A percentile compares a stretch with the other conserved stretches of the same genome.
phyloP scores from a whole-genome alignment of 1,140 invertebrate genomes.

The Protaetia brevitarsis region DNA sequence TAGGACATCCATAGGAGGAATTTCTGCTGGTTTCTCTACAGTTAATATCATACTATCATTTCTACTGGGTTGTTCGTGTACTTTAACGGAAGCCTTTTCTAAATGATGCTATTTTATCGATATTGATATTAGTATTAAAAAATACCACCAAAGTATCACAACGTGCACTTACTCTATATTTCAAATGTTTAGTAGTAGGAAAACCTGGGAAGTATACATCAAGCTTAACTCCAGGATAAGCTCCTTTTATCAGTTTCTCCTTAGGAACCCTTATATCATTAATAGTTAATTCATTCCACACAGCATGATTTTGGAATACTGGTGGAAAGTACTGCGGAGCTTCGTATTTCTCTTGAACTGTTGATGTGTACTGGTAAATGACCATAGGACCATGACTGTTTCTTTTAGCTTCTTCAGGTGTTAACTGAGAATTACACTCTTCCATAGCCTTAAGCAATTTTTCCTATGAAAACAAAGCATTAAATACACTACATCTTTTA shows the following conservation, averaged over 20 bases:
- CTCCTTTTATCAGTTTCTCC: slow-evolving; percentile 66
- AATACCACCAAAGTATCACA: too few relatives aligned
- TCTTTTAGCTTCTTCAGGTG: slow-evolving; percentile 66
- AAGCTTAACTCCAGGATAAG: slow-evolving; percentile 65
- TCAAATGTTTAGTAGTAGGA: slow-evolving; percentile 81
- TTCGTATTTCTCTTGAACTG: slow-evolving; percentile 54
- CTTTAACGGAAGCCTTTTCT: slow-evolving; percentile 71
- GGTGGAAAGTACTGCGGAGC: slow-evolving; percentile 67
- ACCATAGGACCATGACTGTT: slow-evolving; percentile 86
- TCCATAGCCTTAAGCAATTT: slow-evolving; percentile 75
- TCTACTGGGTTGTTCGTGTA: slow-evolving; percentile 80
- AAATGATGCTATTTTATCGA: slow-evolving; percentile 42
- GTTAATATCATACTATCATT: slow-evolving; percentile 80
- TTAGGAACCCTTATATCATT: slow-evolving; percentile 60
- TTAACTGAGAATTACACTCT: slow-evolving; percentile 64
- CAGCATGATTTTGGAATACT: slow-evolving; percentile 59
- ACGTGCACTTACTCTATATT: slow-evolving; percentile 62
- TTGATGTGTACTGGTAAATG: slow-evolving; percentile 66
- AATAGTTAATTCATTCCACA: slow-evolving; percentile 53
- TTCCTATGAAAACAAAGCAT: slow-evolving; percentile 49
- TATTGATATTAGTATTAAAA: neutral
- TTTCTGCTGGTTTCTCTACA: slow-evolving; percentile 47
- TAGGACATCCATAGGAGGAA: slow-evolving; percentile 48
- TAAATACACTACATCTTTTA: neutral
- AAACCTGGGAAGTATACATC: slow-evolving; percentile 85